phyloP scores from a whole-genome alignment of 2,113 vertebrate species.

The Ibidorhyncha struthersii region DNA sequence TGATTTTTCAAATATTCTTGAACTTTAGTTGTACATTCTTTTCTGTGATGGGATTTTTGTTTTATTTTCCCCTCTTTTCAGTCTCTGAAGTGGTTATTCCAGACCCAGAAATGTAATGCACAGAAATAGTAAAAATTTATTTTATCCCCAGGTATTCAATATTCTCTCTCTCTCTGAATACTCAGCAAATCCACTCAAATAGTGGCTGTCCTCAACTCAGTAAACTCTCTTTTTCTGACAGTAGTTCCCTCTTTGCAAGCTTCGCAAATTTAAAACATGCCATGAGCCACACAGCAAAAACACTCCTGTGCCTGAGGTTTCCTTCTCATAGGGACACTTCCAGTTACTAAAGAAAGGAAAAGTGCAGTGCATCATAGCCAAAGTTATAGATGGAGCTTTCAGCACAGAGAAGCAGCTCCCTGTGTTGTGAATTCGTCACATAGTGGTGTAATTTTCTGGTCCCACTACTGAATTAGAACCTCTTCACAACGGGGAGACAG shows the following conservation, averaged over 20 bases:
- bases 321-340: not conserved
- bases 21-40: not conserved
- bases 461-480: not conserved
- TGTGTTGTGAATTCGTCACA: not conserved
- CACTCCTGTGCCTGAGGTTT: not conserved
- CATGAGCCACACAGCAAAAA: not conserved
- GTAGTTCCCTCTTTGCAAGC: not conserved
- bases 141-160: not conserved
- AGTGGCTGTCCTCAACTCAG: not conserved
- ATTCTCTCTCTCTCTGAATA: not conserved
- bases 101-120: not conserved
- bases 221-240: not conserved
- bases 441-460: fast-evolving
- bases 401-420: not conserved
- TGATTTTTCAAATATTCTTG: not conserved
- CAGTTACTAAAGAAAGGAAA: not conserved
- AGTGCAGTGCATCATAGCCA: not conserved
- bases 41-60: not conserved
- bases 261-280: not conserved
- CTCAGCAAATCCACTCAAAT: not conserved
- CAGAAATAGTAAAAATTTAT: not conserved
- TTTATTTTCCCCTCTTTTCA: not conserved
- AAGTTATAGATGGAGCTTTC: not conserved
- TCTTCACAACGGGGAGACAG: not conserved
- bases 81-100: not conserved